Base-by-base conservation (phyloP, 2,113 vertebrate species). In the Myotis brandtii region DNA sequence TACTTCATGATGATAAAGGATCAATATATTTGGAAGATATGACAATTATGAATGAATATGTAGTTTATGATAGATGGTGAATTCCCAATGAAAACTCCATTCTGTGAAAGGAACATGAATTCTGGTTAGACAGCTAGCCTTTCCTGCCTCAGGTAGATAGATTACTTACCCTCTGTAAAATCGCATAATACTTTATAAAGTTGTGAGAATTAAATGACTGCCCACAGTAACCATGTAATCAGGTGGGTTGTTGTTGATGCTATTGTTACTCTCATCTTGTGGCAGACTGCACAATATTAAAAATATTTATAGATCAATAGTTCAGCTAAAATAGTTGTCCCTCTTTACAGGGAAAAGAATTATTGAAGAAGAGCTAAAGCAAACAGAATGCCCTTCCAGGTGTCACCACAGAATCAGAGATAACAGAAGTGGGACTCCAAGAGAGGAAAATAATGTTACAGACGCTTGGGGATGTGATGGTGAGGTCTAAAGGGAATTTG, bases 1-100 rank as follows among this genome's bases (percentile, higher is more conserved):
- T 83, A 82, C 52, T 91, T 72, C 64, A 54, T 72, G 25, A 80
- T 86, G n/a, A 91, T 52, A 79, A 72, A 86, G 82, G 12, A 54
- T 46, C 27, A 30, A 30, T 30, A 50, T 54, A 67, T 76, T 73
- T 73, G 23, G 32, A 82, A 82, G 27, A 67, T 34, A 54, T 54
- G 34, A 86, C 43, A 43, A 43, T 80, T 81, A 73, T 37, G 46
- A 81, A 66, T 16, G 32, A 37, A 20, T 54, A 46, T 34, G 11
- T 52, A 79, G 66, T 56, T 66, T 64, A 1, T 40, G 25, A 50
- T 40, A 27, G 10, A 40, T 32, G 32, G 59, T 50, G 9, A 76
- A 25, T 76, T 77, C 50, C 52, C 69, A 83, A 32, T 50, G 69
- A 69, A 87, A 87, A 70, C 3, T 81, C 56, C 14, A 34, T 43